Percentiles rank a stretch among this genome's conserved stretches.
Evolutionary conservation across 1,140 invertebrate species (phyloP).

Genomic region (Caenorhabditis briggsae): DNA sequence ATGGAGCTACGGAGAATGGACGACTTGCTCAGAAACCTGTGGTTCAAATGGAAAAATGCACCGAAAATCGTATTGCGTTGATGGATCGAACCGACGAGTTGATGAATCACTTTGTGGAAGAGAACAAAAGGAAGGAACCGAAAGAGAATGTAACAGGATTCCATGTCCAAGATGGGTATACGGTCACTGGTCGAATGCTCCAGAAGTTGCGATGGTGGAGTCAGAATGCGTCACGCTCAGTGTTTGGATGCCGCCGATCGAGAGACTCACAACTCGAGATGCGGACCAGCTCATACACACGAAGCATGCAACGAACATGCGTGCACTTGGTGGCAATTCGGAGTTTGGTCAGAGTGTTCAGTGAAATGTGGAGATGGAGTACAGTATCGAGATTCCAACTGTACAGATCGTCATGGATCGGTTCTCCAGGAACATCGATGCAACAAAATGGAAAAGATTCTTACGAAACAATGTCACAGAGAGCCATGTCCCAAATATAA

Average conservation of each 20-base stretch:
- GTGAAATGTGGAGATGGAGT: slow-evolving; percentile 83
- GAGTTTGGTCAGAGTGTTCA: slow-evolving; percentile 81
- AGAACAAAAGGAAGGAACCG: slow-evolving; percentile 66
- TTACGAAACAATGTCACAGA: slow-evolving; percentile 72
- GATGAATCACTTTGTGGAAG: slow-evolving; percentile 64
- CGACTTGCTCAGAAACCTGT: slow-evolving; percentile 78
- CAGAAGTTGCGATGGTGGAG: slow-evolving; percentile 83
- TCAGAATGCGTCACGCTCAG: slow-evolving; percentile 81
- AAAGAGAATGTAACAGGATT: slow-evolving; percentile 73
- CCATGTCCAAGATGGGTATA: slow-evolving; percentile 76
- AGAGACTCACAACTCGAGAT: slow-evolving; percentile 67
- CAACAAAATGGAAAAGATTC: slow-evolving; percentile 70
- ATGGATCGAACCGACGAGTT: slow-evolving; percentile 74
- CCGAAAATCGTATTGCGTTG: slow-evolving; percentile 81
- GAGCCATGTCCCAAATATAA: slow-evolving; percentile 72
- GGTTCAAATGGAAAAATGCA: slow-evolving; percentile 83
- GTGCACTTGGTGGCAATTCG: slow-evolving; percentile 76
- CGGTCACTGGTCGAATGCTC: slow-evolving; percentile 82
- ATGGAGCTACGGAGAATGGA: slow-evolving; percentile 76
- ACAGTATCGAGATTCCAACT: slow-evolving; percentile 81
- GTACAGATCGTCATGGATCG: slow-evolving; percentile 79
- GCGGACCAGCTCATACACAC: slow-evolving; percentile 62
- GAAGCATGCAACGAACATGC: slow-evolving; percentile 72
- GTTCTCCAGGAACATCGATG: slow-evolving; percentile 62
- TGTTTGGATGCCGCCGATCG: slow-evolving; percentile 81